Evolutionary conservation across 2,797 vertebrate genomes (phyloP).

Genomic region (Taenioides sp.): DNA sequence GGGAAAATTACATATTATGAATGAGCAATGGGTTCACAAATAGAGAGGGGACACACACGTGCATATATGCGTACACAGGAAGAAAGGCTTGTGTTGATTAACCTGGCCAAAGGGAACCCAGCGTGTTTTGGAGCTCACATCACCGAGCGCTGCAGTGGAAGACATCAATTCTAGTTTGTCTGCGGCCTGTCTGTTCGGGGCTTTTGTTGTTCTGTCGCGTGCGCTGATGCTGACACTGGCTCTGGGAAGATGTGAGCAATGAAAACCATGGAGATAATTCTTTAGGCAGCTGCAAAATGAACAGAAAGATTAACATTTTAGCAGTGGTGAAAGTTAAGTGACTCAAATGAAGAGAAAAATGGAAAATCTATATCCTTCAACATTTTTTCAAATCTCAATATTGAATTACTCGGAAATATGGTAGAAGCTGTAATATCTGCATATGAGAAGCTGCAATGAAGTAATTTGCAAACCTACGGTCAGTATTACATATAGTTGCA

Average conservation of each 20-base stretch:
- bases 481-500: neutral
- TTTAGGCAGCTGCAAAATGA: neutral
- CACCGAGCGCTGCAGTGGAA: constrained; percentile 65
- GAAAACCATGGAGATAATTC: constrained; percentile 33
- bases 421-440: no score
- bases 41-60: constrained; percentile 25
- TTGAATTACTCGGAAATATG: no score
- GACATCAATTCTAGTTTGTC: constrained; percentile 76
- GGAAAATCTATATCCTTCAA: neutral
- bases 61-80: constrained; percentile 30
- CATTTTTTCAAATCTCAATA: no score
- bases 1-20: constrained; percentile 74
- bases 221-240: constrained; percentile 35
- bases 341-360: neutral
- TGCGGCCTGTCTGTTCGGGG: constrained; percentile 69
- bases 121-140: constrained; percentile 74
- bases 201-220: constrained; percentile 59
- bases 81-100: constrained; percentile 75
- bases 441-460: neutral
- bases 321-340: neutral
- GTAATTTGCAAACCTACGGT: neutral
- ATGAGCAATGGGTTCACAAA: constrained; percentile 69
- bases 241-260: constrained; percentile 44
- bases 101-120: constrained; percentile 61
- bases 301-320: neutral